Evolutionary conservation across 2,888 invertebrate genomes (phyloP).

Genomic region (Orthosia cruda): DNA sequence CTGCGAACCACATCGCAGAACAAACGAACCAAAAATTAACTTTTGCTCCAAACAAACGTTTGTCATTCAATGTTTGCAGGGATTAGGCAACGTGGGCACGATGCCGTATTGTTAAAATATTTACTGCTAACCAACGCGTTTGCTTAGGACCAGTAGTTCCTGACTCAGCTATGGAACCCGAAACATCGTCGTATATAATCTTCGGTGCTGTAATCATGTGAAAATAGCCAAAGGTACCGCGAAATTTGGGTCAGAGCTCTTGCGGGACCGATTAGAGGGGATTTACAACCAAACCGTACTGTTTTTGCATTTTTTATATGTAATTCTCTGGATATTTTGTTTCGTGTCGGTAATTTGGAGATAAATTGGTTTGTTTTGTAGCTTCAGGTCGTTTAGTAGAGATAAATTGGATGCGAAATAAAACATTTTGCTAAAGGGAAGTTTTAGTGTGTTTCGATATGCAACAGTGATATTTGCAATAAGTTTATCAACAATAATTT

Average conservation of each 20-base stretch:
- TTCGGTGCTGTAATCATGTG: slow-evolving; percentile 68
- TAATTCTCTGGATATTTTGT: slow-evolving; percentile 60
- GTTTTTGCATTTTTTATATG: slow-evolving; percentile 71
- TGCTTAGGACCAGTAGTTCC: slow-evolving; percentile 84
- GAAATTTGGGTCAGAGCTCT: slow-evolving; percentile 71
- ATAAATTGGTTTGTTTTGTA: slow-evolving; percentile 43
- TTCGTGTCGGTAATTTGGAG: slow-evolving; percentile 40
- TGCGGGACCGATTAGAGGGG: slow-evolving; percentile 70
- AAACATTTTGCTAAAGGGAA: background rate
- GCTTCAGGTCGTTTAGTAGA: slow-evolving; percentile 4
- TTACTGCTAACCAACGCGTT: slow-evolving; percentile 78
- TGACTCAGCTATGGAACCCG: slow-evolving; percentile 76
- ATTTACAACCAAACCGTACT: slow-evolving; percentile 73
- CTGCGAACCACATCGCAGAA: slow-evolving; percentile 24
- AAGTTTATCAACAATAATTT: background rate
- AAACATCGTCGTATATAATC: slow-evolving; percentile 67
- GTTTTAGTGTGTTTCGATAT: background rate
- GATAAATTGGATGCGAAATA: slow-evolving; percentile 1
- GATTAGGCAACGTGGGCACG: slow-evolving; percentile 57
- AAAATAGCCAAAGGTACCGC: slow-evolving; percentile 68
- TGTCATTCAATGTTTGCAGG: slow-evolving; percentile 62
- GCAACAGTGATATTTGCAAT: background rate
- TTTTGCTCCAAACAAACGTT: slow-evolving; percentile 62
- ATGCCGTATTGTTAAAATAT: slow-evolving; percentile 80
- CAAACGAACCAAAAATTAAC: slow-evolving; percentile 61